Percentiles rank a stretch among this genome's conserved stretches.
Evolutionary conservation across 2,888 invertebrate genomes (phyloP).

Genomic region (Drosophila macrospina): DNA sequence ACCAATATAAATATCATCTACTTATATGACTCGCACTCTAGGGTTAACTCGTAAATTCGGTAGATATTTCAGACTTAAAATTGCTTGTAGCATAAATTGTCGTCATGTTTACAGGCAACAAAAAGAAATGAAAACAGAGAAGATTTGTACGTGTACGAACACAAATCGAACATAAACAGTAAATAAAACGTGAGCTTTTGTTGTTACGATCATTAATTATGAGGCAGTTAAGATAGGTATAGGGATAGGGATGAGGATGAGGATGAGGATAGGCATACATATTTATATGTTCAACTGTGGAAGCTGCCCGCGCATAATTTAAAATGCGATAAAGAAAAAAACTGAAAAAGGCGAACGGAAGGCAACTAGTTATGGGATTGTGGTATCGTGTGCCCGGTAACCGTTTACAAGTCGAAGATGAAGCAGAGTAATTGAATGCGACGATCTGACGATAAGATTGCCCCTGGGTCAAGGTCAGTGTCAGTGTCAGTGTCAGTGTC

Average conservation of each 20-base stretch:
- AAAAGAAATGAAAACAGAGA: constrained; percentile 3
- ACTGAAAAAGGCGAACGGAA: constrained; percentile 15
- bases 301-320: constrained; percentile 49
- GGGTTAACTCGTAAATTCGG: constrained; percentile 46
- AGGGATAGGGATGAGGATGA: not conserved
- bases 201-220: constrained; percentile 73
- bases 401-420: constrained; percentile 44
- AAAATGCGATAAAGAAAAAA: constrained; percentile 25
- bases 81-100: constrained; percentile 70
- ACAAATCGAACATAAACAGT: constrained; percentile 66
- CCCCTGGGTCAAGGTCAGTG: constrained; percentile 49
- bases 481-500: constrained; percentile 20
- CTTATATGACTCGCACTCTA: not conserved
- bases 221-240: constrained; percentile 55
- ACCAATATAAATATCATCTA: not conserved
- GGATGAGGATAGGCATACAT: not conserved
- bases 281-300: constrained; percentile 22
- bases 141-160: constrained; percentile 26
- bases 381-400: constrained; percentile 35
- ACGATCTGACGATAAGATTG: constrained; percentile 50
- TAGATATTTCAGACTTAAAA: constrained; percentile 49
- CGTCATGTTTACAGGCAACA: constrained; percentile 61
- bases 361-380: constrained; percentile 55
- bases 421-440: constrained; percentile 45
- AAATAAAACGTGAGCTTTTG: constrained; percentile 73